Base-by-base conservation (phyloP, 1,140 invertebrate species). In the Oscheius sp. region DNA sequence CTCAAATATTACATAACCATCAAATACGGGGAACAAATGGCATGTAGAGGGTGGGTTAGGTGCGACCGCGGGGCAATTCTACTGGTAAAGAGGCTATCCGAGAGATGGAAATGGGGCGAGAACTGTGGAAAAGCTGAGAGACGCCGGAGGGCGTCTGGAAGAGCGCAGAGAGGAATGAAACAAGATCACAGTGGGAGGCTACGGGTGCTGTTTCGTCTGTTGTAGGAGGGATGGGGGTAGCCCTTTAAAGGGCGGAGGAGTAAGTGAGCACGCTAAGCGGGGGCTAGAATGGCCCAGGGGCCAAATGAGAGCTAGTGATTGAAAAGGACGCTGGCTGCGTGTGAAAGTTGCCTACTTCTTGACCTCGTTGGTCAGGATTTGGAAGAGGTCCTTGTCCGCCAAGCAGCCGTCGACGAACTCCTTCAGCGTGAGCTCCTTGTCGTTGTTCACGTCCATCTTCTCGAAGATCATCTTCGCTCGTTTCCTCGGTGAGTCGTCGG, bases 331-430 rank as follows among this genome's bases (percentile, higher is more conserved):
- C 7, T 10, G 38, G n/a, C 38, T 42, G 38, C 7, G 49, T 15
- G 49, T 4, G 23, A 7, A 13, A n/a, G n/a, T 7, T 55, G 49
- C 32, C 46, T 72, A 78, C 67, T 78, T 78, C 65, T 78, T 78
- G 63, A 78, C 77, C 58, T 83, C 81, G 45, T 83, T 83, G 13
- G 82, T 83, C 28, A 83, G 72, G 61, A 83, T 83, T 68, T 83
- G 82, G 81, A 83, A 83, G 36, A 83, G 82, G 49, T 83, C 81
- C 70, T 82, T 94, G 85, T 99, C 96, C 85, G 97, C 93, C 80
- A 98, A 90, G 85, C 96, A 99, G 55, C 96, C 96, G 86, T 97
- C 95, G 31, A 99, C 90, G 87, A 99, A 99, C 87, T 99, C 96
- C 75, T 98, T 93, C 86, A 97, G 93, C 46, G 94, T 97, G 80